A percentile compares a stretch with the other conserved stretches of the same genome.
These are phyloP conservation scores for Seira musarum DNA, from an alignment of 2,888 invertebrate species.

Conservation along the genomic window DNA sequence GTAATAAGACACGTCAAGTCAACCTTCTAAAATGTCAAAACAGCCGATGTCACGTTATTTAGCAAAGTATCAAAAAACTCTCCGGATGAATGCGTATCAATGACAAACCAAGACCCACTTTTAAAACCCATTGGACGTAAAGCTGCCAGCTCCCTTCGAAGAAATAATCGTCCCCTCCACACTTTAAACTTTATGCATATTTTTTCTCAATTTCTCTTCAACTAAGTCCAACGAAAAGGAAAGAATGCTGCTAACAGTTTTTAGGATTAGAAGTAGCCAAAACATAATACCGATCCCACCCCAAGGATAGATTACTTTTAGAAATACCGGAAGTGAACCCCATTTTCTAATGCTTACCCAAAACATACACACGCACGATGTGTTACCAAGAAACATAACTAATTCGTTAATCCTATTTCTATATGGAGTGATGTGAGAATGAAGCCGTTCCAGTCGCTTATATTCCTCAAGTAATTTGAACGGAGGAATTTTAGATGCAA, in stretches of 20 bases:
- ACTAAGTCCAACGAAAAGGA: too few species aligned
- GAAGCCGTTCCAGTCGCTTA: background rate
- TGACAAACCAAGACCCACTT: background rate
- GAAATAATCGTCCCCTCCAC: too few species aligned
- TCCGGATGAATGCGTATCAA: background rate
- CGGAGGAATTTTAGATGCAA: background rate
- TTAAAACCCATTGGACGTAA: background rate
- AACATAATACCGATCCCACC: too few species aligned
- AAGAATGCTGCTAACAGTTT: background rate
- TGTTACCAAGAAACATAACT: background rate
- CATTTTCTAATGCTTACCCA: background rate
- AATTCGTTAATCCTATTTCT: background rate
- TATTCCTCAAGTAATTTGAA: background rate
- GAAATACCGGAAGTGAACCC: too few species aligned
- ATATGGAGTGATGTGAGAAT: background rate
- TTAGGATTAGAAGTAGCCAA: too few species aligned
- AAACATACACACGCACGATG: background rate
- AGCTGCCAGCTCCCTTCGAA: background rate
- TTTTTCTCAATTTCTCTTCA: too few species aligned
- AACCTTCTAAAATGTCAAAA: background rate
- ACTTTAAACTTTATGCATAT: too few species aligned
- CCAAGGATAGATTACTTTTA: background rate
- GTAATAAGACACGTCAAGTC: too few species aligned
- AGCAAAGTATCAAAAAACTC: background rate
- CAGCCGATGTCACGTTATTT: background rate